These are phyloP conservation scores for Rhinoraja longicauda DNA, from an alignment of 2,797 vertebrate genomes.

Conservation along the genomic window DNA sequence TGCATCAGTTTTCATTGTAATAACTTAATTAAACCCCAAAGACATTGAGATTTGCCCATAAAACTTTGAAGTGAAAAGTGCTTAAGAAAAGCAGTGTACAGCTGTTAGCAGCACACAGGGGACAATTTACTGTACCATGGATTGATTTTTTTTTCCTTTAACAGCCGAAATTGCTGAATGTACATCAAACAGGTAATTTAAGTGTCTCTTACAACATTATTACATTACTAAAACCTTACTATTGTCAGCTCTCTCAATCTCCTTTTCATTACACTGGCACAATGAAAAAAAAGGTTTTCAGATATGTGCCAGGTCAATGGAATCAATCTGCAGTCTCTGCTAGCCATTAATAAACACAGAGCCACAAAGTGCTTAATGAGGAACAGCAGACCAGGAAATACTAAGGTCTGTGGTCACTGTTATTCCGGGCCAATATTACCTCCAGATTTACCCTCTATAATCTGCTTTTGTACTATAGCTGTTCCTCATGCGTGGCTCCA, in stretches of 20 bases:
- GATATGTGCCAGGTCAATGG: conserved; percentile 33
- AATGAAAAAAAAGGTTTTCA: conserved; percentile 37
- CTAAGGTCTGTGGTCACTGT: conserved; percentile 33
- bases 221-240: conserved; percentile 39
- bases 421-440: conserved; percentile 25
- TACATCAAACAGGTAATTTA: conserved; percentile 39
- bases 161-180: conserved; percentile 35
- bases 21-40: conserved; percentile 74
- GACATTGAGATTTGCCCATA: conserved; percentile 42
- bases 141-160: conserved; percentile 27
- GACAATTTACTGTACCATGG: conserved; percentile 34
- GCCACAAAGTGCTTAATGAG: conserved; percentile 36
- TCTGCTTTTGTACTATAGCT: neutral
- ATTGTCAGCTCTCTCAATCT: conserved; percentile 38
- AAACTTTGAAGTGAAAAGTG: conserved; percentile 32
- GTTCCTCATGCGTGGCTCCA: neutral
- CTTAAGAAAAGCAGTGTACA: conserved; percentile 36
- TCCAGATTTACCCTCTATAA: conserved; percentile 36
- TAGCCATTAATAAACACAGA: conserved; percentile 35
- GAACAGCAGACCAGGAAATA: conserved; percentile 36
- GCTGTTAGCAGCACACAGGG: conserved; percentile 30
- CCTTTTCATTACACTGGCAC: conserved; percentile 37
- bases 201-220: conserved; percentile 39
- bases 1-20: conserved; percentile 64
- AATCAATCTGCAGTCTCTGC: conserved; percentile 38